These are phyloP conservation scores for Neoniphon sammara DNA, from an alignment of 2,797 vertebrate species.

Conservation along the genomic window DNA sequence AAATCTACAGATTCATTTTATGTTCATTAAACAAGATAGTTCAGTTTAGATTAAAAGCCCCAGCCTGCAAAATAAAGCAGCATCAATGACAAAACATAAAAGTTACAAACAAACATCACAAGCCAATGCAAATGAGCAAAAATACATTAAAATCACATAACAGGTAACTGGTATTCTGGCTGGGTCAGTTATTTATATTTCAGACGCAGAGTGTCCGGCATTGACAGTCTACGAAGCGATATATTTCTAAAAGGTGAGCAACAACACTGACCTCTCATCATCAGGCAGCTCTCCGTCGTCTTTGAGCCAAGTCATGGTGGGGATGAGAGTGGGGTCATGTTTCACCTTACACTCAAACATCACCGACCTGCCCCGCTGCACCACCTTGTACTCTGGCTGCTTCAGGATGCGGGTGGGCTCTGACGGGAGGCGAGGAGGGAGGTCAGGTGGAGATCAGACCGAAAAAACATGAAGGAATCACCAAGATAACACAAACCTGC, in stretches of 20 bases:
- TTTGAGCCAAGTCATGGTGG: constrained; percentile 90
- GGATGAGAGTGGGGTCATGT: constrained; percentile 89
- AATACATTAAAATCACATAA: neutral
- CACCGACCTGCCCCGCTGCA: constrained; percentile 87
- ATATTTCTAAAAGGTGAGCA: neutral
- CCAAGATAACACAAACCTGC: neutral
- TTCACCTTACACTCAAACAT: constrained; percentile 94
- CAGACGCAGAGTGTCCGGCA: neutral
- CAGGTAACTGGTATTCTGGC: no score
- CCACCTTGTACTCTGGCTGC: constrained; percentile 89
- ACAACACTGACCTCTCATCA: constrained; percentile 88
- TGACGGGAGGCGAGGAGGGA: constrained; percentile 62
- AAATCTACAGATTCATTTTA: neutral
- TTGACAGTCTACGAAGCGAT: no score
- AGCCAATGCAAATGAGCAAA: no score
- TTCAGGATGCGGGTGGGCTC: constrained; percentile 95
- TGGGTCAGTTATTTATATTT: neutral
- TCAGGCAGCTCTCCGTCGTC: constrained; percentile 88
- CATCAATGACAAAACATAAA: neutral
- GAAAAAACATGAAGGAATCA: neutral
- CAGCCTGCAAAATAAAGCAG: neutral
- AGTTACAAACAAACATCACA: no score
- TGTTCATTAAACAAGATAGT: neutral
- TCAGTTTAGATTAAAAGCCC: neutral
- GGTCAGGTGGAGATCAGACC: neutral